Conservation (phyloP, 2,113 vertebrate species). For the Danionella cerebrum region DNA sequence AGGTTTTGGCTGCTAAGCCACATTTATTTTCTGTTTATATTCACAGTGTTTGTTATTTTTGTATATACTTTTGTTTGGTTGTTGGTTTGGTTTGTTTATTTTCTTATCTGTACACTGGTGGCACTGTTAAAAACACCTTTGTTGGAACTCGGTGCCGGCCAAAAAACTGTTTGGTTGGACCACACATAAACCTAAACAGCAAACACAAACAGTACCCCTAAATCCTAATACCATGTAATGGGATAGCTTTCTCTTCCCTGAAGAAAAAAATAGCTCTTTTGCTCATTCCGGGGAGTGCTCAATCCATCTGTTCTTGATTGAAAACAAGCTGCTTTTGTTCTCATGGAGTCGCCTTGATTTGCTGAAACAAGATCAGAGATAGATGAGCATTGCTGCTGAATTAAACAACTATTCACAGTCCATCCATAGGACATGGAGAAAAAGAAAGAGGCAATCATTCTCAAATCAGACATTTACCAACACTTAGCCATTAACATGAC, state of each 20-base stretch:
- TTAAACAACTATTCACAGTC: not conserved
- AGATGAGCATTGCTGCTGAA: not conserved
- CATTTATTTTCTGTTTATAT: no score
- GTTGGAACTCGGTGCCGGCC: no score
- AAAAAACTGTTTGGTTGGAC: no score
- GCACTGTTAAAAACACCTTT: no score
- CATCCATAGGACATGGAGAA: not conserved
- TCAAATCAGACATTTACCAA: not conserved
- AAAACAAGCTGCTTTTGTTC: slow-evolving; percentile 15
- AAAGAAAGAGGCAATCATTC: not conserved
- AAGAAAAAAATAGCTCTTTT: not conserved
- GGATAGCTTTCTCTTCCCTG: slow-evolving; percentile 1
- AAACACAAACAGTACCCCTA: slow-evolving; percentile 9
- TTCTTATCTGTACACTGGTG: no score
- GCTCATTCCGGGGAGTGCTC: not conserved
- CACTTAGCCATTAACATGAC: not conserved
- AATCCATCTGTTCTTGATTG: slow-evolving; percentile 26
- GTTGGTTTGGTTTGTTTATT: no score
- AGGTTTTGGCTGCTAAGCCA: no score
- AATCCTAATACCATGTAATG: slow-evolving; percentile 12
- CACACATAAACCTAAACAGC: no score
- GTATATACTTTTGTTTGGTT: no score
- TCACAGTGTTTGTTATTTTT: no score
- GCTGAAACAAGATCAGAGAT: slow-evolving; percentile 2
- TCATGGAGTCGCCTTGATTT: not conserved